Evolutionary conservation across 30 jellyfish, hydroid and myxozoan species (phyloP), one percentile per base, ranked within the genome.

Genomic region (Aurelia aurita complex sp. Pacific): DNA sequence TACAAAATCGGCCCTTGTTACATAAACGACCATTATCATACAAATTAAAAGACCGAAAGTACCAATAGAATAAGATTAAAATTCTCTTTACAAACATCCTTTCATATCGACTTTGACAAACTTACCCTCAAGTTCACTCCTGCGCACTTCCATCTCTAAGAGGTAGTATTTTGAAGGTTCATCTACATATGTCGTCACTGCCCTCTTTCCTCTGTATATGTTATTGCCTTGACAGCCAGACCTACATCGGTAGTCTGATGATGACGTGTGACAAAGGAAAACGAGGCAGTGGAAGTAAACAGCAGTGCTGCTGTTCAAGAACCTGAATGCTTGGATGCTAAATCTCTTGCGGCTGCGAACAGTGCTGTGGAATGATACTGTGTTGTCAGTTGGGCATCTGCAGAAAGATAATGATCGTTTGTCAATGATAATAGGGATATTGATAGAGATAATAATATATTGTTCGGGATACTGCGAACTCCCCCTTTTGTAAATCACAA

Each of bases 201-300:
- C 91, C 35, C 91, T 52, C 83, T 53, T 81, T 33, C 54, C 91
- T 18, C 91, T 68, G 53, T 51, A 5, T 1, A 68, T 60, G 63
- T 67, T 81, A 77, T 68, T 81, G 18, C 91, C 91, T 17, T 33
- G 43, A 51, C 84, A 81, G 9, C 91, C 91, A 14, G 38, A 18
- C 42, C 61, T 70, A 67, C 91, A 81, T 36, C 91, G 80, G 32
- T 68, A 53, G 38, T 67, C 83, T 8, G 64, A 19, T 14, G 91
- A 81, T 8, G 83, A 35, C 9, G 51, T 15, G 68, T 81, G 84
- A 33, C 91, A 81, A 36, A 81, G 46, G 77, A 81, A 76, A 15
- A 76, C 87, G 64, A 76, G 65, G 77, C 87, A 76, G 57, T 76
- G 87, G 66, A 81, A n/a, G 67, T 81, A 69, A 16, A 76, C 76